Evolutionary conservation across 2,113 vertebrate genomes (phyloP), one percentile per base, ranked within the genome.

Genomic region (Chaetorhynchus papuensis): DNA sequence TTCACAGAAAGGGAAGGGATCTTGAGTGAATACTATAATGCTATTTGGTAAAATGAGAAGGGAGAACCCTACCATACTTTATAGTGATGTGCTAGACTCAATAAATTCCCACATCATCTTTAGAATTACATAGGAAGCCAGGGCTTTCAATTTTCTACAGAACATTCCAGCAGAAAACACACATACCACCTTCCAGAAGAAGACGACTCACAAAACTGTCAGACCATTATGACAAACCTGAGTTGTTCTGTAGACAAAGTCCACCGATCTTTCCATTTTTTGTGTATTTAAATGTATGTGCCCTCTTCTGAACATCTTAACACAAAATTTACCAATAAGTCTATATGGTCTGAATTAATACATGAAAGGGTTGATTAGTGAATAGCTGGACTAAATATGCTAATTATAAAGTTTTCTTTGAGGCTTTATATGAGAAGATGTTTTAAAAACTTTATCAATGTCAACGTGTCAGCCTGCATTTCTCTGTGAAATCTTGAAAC

Each of bases 401-500:
- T 97, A 94, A 97, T 96, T 63, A 70, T 50, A 79, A 97, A 97
- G 94, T 97, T 97, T 97, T 86, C 92, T 94, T 90, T 12, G 4
- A 94, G 84, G 65, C 30, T 94, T 96, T 89, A 70, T 79, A 64
- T 39, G n/a, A 91, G 72, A 86, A 91, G 79, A 68, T 96, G 76
- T 96, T 96, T 97, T 94, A n/a, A 95, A 93, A 97, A 97, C 92
- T 96, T 97, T 83, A 96, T 95, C 94, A 94, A 75, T 2, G 83
- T 96, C 96, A 97, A 87, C 2, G n/a, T 95, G 94, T 95, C 97
- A 97, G 89, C 83, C 75, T 66, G 75, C 52, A 87, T 85, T 95
- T 94, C 87, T 95, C 83, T 95, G 74, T 96, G 94, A 96, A 96
- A 97, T 96, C 93, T 80, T 83, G 84, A 94, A 93, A 89, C 96